Percentiles rank a stretch among this genome's conserved stretches.
These are phyloP conservation scores for Aegotheles bennettii DNA, from an alignment of 2,113 vertebrate species.

Conservation along the genomic window DNA sequence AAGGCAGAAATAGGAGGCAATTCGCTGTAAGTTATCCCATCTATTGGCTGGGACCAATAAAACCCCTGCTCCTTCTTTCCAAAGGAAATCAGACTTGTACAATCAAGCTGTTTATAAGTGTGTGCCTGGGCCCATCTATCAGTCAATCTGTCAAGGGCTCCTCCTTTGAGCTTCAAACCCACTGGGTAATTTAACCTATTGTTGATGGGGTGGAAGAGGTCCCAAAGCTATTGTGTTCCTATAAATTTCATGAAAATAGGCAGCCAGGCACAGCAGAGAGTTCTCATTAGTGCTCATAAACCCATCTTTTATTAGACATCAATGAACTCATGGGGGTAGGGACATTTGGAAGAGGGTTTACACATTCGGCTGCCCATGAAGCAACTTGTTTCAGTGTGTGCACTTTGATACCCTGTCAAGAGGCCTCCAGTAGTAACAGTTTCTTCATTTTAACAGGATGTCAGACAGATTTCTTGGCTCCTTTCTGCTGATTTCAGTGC, in stretches of 20 bases:
- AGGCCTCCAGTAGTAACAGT: constrained; percentile 42
- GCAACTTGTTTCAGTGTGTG: constrained; percentile 53
- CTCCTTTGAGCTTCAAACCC: constrained; percentile 33
- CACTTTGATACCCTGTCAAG: constrained; percentile 51
- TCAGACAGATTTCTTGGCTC: constrained; percentile 46
- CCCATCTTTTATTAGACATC: constrained; percentile 44
- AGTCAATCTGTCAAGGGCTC: constrained; percentile 28
- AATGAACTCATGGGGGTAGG: constrained; percentile 22
- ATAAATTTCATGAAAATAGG: constrained; percentile 23
- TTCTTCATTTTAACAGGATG: constrained; percentile 50
- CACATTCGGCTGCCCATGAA: constrained; percentile 41
- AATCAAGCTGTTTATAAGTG: constrained; percentile 3
- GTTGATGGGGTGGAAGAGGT: not conserved
- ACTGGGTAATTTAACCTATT: constrained; percentile 32
- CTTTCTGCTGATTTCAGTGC: constrained; percentile 44
- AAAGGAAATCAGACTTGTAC: constrained; percentile 3
- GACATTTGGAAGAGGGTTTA: constrained; percentile 28
- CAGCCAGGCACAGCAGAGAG: constrained; percentile 27
- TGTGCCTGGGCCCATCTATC: constrained; percentile 10
- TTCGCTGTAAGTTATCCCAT: not conserved
- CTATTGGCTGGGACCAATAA: not conserved
- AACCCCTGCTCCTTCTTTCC: not conserved
- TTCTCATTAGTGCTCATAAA: constrained; percentile 53
- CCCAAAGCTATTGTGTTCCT: constrained; percentile 14
- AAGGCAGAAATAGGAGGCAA: not conserved